Conservation (phyloP, 2,797 vertebrate genomes). For the Graptemys geographica region DNA sequence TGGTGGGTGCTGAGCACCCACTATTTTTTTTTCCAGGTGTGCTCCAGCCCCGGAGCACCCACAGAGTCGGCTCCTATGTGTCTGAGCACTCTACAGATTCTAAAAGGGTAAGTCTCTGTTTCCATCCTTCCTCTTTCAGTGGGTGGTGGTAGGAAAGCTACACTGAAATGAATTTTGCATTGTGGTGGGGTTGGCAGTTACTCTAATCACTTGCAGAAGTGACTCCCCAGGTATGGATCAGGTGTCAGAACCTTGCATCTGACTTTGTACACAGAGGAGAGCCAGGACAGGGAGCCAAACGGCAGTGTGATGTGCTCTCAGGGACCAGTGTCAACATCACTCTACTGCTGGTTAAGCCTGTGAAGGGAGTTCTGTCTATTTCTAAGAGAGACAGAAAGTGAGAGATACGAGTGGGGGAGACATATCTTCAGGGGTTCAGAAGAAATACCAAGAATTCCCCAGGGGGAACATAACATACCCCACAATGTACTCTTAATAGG, state of each 20-base stretch:
- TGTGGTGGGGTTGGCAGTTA: not conserved
- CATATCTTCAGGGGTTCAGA: not conserved
- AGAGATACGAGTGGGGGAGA: not conserved
- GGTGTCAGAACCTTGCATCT: not conserved
- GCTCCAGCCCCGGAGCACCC: too few relatives aligned
- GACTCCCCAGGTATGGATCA: not conserved
- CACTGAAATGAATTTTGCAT: not conserved
- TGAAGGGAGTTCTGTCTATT: not conserved
- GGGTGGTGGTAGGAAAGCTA: not conserved
- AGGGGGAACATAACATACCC: not conserved
- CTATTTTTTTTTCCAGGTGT: too few relatives aligned
- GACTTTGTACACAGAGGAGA: not conserved
- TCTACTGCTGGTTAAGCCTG: not conserved
- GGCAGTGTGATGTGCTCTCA: not conserved
- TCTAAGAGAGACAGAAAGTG: not conserved
- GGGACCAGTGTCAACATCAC: not conserved
- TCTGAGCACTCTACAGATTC: not conserved
- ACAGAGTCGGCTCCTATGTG: too few relatives aligned
- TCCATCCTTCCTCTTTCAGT: too few relatives aligned
- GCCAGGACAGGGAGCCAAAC: not conserved
- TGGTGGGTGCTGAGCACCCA: too few relatives aligned
- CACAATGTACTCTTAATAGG: not conserved
- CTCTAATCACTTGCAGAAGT: not conserved
- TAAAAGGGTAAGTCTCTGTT: not conserved
- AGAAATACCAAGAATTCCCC: not conserved